phyloP scores from a whole-genome alignment of 64 coral and sea anemone species.

The Montipora capricornis region DNA sequence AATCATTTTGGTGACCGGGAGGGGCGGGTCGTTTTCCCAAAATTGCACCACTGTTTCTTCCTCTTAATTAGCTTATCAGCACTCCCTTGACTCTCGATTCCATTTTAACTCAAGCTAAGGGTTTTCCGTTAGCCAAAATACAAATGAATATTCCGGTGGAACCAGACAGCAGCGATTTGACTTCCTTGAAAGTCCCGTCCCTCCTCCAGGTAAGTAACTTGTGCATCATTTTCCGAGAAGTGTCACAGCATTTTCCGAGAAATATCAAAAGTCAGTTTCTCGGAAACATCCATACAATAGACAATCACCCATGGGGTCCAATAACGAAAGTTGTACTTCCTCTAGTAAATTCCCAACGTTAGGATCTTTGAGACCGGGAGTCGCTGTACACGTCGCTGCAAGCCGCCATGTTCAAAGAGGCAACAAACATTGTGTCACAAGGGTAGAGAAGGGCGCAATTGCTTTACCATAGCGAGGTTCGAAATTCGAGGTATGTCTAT shows the following conservation, averaged over 20 bases:
- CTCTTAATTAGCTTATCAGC: too few species aligned
- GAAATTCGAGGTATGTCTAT: neutral
- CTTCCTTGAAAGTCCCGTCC: neutral
- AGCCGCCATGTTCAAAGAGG: neutral
- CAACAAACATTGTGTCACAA: neutral
- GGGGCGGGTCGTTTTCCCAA: neutral
- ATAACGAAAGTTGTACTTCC: neutral
- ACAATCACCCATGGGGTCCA: neutral
- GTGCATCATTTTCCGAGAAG: too few species aligned
- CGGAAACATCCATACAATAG: neutral
- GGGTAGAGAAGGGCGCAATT: neutral
- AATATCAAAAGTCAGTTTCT: conserved; percentile 12
- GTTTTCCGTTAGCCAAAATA: neutral
- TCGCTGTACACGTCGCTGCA: too few species aligned
- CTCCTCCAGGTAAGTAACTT: neutral
- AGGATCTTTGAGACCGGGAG: neutral
- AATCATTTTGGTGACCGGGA: neutral
- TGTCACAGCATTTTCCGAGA: conserved; percentile 6
- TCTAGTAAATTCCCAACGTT: neutral
- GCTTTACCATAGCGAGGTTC: neutral
- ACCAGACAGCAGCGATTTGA: neutral
- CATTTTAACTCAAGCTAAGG: neutral
- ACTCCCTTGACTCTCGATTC: neutral
- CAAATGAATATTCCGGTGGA: neutral
- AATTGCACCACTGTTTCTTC: neutral